phyloP scores from a whole-genome alignment of 1,140 invertebrate species.

The Globodera rostochiensis region DNA sequence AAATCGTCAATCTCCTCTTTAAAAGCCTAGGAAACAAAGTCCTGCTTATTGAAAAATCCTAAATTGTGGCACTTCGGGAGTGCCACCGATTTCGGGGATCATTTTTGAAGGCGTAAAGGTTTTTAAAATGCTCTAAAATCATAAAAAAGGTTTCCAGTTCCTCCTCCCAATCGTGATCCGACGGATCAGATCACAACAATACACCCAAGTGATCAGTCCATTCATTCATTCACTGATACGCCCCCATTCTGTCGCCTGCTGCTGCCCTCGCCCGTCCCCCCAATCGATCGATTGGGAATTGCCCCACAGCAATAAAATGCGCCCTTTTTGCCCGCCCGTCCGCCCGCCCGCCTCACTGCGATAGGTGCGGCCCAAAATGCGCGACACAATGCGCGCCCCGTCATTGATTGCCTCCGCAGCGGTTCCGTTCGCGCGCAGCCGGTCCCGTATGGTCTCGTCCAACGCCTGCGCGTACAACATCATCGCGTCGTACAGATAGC shows the following conservation, averaged over 20 bases:
- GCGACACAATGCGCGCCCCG: conserved; percentile 75
- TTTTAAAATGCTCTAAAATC: too few relatives aligned
- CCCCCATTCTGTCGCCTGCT: too few relatives aligned
- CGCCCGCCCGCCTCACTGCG: conserved; percentile 70
- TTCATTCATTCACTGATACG: too few relatives aligned
- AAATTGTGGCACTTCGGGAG: neutral
- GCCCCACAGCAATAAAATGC: too few relatives aligned
- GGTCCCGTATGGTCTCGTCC: conserved; percentile 74
- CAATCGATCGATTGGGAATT: too few relatives aligned
- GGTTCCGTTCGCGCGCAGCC: conserved; percentile 69
- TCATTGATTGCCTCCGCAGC: conserved; percentile 71
- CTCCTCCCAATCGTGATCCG: too few relatives aligned
- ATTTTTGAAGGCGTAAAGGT: too few relatives aligned
- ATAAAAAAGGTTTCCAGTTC: neutral
- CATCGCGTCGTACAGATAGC: conserved; percentile 93
- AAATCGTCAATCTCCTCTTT: neutral
- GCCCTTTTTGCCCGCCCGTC: too few relatives aligned
- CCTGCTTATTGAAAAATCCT: neutral
- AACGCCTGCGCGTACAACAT: conserved; percentile 85
- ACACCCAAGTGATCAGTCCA: too few relatives aligned
- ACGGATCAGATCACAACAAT: too few relatives aligned
- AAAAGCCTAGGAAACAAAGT: neutral
- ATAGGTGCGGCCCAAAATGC: conserved; percentile 74
- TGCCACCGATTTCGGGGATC: too few relatives aligned
- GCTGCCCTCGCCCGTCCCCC: too few relatives aligned